phyloP scores from a whole-genome alignment of 2,888 invertebrate species.

The Chloroclysta siterata region DNA sequence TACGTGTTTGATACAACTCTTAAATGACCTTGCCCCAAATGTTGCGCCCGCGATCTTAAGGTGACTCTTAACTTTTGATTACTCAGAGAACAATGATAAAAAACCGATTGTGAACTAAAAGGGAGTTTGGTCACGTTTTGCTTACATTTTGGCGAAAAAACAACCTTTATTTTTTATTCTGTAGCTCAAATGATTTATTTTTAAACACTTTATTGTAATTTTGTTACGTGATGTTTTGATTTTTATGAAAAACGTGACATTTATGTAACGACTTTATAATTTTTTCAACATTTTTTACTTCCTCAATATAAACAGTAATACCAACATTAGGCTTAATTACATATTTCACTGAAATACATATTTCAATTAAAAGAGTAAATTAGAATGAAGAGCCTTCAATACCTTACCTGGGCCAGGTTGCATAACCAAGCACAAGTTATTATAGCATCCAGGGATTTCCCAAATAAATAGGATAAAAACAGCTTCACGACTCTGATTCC shows the following conservation, averaged over 20 bases:
- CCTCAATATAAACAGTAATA: background rate
- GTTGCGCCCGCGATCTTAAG: conserved; percentile 52
- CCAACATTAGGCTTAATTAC: too few relatives aligned
- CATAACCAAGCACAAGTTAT: too few relatives aligned
- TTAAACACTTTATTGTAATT: conserved; percentile 32
- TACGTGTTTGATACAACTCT: conserved; percentile 40
- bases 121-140: conserved; percentile 42
- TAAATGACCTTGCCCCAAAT: conserved; percentile 42
- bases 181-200: conserved; percentile 35
- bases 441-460: too few relatives aligned
- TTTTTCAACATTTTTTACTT: background rate
- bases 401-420: too few relatives aligned
- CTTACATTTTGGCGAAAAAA: conserved; percentile 41
- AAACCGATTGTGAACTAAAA: conserved; percentile 44
- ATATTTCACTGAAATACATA: too few relatives aligned
- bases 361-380: too few relatives aligned
- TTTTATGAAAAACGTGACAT: conserved; percentile 20
- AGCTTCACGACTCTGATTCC: too few relatives aligned
- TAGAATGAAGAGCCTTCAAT: too few relatives aligned
- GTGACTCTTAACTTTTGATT: conserved; percentile 57
- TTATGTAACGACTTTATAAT: background rate
- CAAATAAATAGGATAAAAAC: too few relatives aligned
- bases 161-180: conserved; percentile 39
- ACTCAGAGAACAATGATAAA: conserved; percentile 50
- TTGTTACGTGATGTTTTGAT: conserved; percentile 25